These are phyloP conservation scores for Macrosiphum euphorbiae DNA, from an alignment of 2,888 invertebrate genomes.

Conservation along the genomic window DNA sequence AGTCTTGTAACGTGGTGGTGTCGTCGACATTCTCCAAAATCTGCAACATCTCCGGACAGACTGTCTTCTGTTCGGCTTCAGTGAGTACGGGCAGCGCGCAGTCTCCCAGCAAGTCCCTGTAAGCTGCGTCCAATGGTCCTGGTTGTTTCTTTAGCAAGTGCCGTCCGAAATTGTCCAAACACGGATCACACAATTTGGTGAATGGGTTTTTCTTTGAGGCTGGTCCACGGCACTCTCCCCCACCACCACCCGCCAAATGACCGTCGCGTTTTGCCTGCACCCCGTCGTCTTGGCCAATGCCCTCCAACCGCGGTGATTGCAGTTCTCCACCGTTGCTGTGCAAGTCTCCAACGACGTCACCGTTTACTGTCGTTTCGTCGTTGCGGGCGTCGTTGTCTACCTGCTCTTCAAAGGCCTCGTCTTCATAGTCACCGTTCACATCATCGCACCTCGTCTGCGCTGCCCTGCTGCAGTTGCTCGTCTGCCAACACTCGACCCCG, in stretches of 20 bases:
- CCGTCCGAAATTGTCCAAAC: conserved; percentile 4
- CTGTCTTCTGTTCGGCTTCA: conserved; percentile 18
- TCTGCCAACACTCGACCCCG: neutral
- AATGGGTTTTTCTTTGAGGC: neutral
- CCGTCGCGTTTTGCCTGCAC: neutral
- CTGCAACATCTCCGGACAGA: conserved; percentile 1
- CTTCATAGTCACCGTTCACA: neutral
- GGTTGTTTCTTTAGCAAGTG: neutral
- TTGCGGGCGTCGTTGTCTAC: too few relatives aligned
- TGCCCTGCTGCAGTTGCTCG: neutral
- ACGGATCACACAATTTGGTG: conserved; percentile 26
- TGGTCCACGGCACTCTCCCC: neutral
- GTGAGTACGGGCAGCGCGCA: conserved; percentile 25
- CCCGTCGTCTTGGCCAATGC: neutral
- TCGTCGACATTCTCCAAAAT: conserved; percentile 1
- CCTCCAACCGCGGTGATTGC: neutral
- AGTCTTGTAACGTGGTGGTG: conserved; percentile 45
- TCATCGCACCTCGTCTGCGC: neutral
- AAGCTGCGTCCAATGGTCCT: neutral
- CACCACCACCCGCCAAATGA: conserved; percentile 41
- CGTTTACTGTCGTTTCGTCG: neutral
- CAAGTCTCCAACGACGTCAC: neutral
- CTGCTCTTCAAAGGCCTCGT: neutral
- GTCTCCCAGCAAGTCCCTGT: conserved; percentile 29
- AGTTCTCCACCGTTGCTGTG: neutral